phyloP scores from a whole-genome alignment of 2,113 vertebrate species.

The Sinocyclocheilus anshuiensis region DNA sequence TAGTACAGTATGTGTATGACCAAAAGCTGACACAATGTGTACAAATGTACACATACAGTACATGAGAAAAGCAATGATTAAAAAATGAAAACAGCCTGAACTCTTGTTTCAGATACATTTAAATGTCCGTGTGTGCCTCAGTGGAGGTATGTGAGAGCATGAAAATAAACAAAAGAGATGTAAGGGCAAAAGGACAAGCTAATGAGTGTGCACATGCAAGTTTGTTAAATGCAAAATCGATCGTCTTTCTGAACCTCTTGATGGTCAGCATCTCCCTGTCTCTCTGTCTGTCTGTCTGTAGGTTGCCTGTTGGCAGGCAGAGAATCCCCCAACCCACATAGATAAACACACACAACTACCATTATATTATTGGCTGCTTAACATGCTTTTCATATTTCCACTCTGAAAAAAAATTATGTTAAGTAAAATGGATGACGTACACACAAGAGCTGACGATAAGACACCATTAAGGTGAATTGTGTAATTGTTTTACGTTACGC shows the following conservation, averaged over 20 bases:
- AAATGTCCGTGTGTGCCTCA: not conserved
- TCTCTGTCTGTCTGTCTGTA: not conserved
- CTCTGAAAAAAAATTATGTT: no score
- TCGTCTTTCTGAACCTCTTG: conserved; percentile 65
- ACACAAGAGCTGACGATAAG: no score
- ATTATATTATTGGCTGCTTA: no score
- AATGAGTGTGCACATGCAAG: conserved; percentile 54
- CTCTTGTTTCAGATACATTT: conserved; percentile 34
- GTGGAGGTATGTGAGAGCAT: not conserved
- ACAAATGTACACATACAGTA: not conserved
- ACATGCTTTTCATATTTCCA: no score
- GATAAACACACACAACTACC: no score
- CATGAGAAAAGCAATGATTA: not conserved
- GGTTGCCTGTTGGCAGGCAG: not conserved
- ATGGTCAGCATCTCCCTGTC: conserved; percentile 65
- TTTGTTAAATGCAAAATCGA: conserved; percentile 69
- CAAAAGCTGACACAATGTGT: not conserved
- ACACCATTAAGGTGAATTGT: no score
- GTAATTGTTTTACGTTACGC: no score
- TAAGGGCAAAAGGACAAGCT: conserved; percentile 1
- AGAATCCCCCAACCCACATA: no score
- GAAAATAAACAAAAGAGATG: not conserved
- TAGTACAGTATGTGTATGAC: not conserved
- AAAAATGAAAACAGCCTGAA: not conserved
- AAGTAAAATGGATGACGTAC: no score